A percentile compares a stretch with the other conserved stretches of the same genome.
phyloP scores from a whole-genome alignment of 2,797 vertebrate species.

The Epinephelus awoara region DNA sequence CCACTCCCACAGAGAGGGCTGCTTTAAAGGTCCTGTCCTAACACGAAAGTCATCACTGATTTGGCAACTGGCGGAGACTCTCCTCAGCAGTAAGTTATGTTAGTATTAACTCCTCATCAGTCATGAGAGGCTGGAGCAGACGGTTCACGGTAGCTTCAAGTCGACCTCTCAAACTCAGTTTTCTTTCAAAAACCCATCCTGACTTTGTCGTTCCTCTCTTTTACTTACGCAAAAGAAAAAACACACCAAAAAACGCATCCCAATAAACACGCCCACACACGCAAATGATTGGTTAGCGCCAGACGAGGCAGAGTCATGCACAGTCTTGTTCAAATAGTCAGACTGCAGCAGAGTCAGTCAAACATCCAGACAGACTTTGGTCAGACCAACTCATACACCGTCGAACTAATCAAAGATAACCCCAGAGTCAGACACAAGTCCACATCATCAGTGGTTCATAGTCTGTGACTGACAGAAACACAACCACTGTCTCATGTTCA shows the following conservation, averaged over 20 bases:
- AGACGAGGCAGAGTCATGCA: slow-evolving; percentile 61
- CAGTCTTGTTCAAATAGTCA: slow-evolving; percentile 69
- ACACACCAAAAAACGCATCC: slow-evolving; percentile 11
- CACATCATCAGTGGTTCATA: slow-evolving; percentile 66
- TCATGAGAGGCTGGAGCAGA: slow-evolving; percentile 19
- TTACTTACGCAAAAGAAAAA: background rate
- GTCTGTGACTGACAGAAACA: slow-evolving; percentile 29
- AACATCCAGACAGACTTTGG: slow-evolving; percentile 70
- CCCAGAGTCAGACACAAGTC: slow-evolving; percentile 41
- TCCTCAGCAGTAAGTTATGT: slow-evolving; percentile 39
- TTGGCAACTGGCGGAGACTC: slow-evolving; percentile 52
- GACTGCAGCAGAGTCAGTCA: slow-evolving; percentile 52
- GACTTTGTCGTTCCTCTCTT: background rate
- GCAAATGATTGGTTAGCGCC: slow-evolving; percentile 57
- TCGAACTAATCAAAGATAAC: slow-evolving; percentile 39
- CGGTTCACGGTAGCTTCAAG: background rate
- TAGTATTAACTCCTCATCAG: slow-evolving; percentile 44
- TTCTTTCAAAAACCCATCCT: background rate
- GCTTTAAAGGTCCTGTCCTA: slow-evolving; percentile 56
- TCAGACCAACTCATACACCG: slow-evolving; percentile 44
- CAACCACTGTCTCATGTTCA: slow-evolving; percentile 36
- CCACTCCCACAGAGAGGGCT: slow-evolving; percentile 52
- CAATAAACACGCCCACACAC: slow-evolving; percentile 52
- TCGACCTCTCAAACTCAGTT: background rate
- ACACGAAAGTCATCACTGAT: slow-evolving; percentile 61